Evolutionary conservation across 2,888 invertebrate species (phyloP).

Genomic region (Trachelus stipa): DNA sequence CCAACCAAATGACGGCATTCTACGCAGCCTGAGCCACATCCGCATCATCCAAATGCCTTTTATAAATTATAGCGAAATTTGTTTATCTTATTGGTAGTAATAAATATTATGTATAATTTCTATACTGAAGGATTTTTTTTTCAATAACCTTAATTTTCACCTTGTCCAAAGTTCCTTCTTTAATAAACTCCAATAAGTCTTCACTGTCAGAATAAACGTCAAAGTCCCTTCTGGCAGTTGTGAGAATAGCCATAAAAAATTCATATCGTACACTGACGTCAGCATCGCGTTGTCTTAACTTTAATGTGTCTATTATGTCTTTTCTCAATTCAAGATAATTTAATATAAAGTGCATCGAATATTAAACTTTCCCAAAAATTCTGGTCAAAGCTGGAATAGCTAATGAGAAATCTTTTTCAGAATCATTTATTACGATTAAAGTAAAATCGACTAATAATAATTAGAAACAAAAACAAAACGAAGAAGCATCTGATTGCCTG

Average conservation of each 20-base stretch:
- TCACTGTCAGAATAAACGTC: constrained; percentile 91
- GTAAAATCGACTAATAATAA: no score
- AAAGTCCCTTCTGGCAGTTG: constrained; percentile 92
- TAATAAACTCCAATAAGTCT: constrained; percentile 91
- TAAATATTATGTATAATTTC: constrained; percentile 14
- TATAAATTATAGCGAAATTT: constrained; percentile 90
- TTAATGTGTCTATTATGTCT: constrained; percentile 91
- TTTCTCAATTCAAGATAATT: constrained; percentile 92
- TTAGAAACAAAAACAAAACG: no score
- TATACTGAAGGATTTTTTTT: not conserved
- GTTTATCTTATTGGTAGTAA: constrained; percentile 64
- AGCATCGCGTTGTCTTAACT: constrained; percentile 92
- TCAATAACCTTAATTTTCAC: constrained; percentile 50
- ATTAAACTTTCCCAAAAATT: constrained; percentile 95
- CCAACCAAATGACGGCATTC: constrained; percentile 88
- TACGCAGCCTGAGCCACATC: constrained; percentile 86
- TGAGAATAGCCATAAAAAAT: constrained; percentile 96
- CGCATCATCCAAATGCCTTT: constrained; percentile 86
- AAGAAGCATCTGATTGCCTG: no score
- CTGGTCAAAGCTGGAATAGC: constrained; percentile 89
- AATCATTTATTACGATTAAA: constrained; percentile 78
- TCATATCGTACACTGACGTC: constrained; percentile 91
- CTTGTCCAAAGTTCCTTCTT: constrained; percentile 94
- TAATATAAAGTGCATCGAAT: constrained; percentile 95
- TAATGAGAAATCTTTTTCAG: constrained; percentile 90